A percentile compares a stretch with the other conserved stretches of the same genome.
Evolutionary conservation across 1,140 invertebrate species (phyloP).

Genomic region (Pseudachorutes palmiensis): DNA sequence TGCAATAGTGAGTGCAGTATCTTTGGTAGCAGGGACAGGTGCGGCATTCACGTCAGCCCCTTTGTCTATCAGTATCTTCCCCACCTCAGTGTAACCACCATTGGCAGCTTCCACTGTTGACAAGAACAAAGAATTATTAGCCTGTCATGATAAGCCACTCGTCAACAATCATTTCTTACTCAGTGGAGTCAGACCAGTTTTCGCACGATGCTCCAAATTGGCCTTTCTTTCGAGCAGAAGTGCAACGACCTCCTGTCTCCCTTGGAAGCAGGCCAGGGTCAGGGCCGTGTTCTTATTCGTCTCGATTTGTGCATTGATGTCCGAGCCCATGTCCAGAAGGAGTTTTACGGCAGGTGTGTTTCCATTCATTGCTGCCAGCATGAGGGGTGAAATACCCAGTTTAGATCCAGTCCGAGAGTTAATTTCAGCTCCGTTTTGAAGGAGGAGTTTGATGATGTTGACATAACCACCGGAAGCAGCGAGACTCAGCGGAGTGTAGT

Average conservation of each 20-base stretch:
- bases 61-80: slow-evolving; percentile 86
- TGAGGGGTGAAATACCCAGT: slow-evolving; percentile 94
- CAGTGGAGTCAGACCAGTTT: slow-evolving; percentile 42
- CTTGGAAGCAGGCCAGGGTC: slow-evolving; percentile 98
- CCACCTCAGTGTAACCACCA: slow-evolving; percentile 97
- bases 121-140: slow-evolving; percentile 11
- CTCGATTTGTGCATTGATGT: slow-evolving; percentile 99
- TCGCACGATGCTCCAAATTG: slow-evolving; percentile 97
- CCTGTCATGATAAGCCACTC: background rate
- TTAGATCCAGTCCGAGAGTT: slow-evolving; percentile 96
- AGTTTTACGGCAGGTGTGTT: slow-evolving; percentile 86
- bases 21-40: slow-evolving; percentile 91
- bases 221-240: slow-evolving; percentile 91
- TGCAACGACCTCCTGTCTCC: slow-evolving; percentile 94
- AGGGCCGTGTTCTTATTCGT: slow-evolving; percentile 98
- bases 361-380: slow-evolving; percentile 99
- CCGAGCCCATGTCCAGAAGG: slow-evolving; percentile 92
- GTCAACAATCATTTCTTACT: background rate
- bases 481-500: slow-evolving; percentile 95
- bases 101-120: slow-evolving; percentile 99
- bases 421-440: slow-evolving; percentile 87
- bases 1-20: slow-evolving; percentile 97
- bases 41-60: slow-evolving; percentile 97
- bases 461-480: slow-evolving; percentile 98
- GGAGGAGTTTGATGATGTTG: slow-evolving; percentile 92